A percentile compares a stretch with the other conserved stretches of the same genome.
phyloP scores from a whole-genome alignment of 2,797 vertebrate genomes.

The Sebastes trivittatus region DNA sequence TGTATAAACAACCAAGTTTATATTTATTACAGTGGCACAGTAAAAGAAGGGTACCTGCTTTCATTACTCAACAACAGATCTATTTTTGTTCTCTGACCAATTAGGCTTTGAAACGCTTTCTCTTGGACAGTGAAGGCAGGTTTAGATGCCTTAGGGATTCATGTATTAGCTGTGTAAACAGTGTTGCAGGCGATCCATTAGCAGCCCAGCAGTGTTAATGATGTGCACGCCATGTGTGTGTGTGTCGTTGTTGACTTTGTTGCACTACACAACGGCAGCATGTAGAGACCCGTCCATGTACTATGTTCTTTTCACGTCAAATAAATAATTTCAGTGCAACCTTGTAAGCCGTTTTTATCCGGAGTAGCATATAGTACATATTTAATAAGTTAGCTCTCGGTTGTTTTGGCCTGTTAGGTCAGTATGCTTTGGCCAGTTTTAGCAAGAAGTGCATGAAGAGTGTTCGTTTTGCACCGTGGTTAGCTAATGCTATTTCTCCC shows the following conservation, averaged over 20 bases:
- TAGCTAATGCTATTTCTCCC: not conserved
- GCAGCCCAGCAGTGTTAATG: conserved; percentile 42
- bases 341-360: not conserved
- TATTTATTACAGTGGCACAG: conserved; percentile 6
- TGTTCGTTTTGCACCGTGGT: not conserved
- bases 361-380: not conserved
- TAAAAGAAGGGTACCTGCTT: conserved; percentile 16
- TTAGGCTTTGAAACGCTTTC: conserved; percentile 39
- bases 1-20: not conserved
- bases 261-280: not conserved
- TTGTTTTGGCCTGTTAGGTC: not conserved
- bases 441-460: not conserved
- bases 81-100: conserved; percentile 57
- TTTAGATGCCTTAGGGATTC: conserved; percentile 49
- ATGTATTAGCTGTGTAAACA: conserved; percentile 51
- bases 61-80: conserved; percentile 29
- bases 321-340: not conserved
- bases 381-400: not conserved
- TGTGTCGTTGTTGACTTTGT: not conserved
- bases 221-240: conserved; percentile 1
- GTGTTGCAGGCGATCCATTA: conserved; percentile 43
- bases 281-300: conserved; percentile 1
- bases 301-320: not conserved
- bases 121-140: conserved; percentile 38
- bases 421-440: not conserved